Conservation (phyloP, 92 coral and sea anemone genomes). For the Pocillopora meandrina region DNA sequence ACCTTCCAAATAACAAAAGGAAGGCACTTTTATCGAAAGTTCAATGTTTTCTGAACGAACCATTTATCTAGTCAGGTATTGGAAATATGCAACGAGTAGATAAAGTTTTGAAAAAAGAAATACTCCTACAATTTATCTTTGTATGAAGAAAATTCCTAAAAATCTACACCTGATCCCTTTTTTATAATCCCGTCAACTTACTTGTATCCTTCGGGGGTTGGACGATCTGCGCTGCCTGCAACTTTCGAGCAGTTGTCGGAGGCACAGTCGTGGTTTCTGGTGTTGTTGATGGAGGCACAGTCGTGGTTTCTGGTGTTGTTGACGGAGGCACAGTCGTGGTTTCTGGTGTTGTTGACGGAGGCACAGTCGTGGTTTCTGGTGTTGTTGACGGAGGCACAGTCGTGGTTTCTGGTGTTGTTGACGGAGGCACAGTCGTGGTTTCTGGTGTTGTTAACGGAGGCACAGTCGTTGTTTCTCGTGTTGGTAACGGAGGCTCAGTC, state of each 20-base stretch:
- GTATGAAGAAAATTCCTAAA: too few species aligned
- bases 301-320: neutral
- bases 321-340: conserved; percentile 1
- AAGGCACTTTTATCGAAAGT: too few species aligned
- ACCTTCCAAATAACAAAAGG: too few species aligned
- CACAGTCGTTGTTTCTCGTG: neutral
- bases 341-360: neutral
- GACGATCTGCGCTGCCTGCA: conserved; percentile 33
- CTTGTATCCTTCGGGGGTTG: conserved; percentile 59
- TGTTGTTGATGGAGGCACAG: neutral
- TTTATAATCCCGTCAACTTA: conserved; percentile 15
- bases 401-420: neutral
- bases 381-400: neutral
- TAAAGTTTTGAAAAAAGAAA: too few species aligned
- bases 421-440: neutral
- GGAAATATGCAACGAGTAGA: too few species aligned
- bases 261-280: conserved; percentile 12
- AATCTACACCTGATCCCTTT: neutral
- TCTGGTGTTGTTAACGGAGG: conserved; percentile 4
- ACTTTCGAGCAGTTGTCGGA: conserved; percentile 43
- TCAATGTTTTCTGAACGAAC: too few species aligned
- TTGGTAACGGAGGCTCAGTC: neutral
- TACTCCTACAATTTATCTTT: too few species aligned
- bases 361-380: neutral
- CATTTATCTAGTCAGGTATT: too few species aligned